Evolutionary conservation across 1,140 invertebrate genomes (phyloP).

Genomic region (Lepidurus arcticus): DNA sequence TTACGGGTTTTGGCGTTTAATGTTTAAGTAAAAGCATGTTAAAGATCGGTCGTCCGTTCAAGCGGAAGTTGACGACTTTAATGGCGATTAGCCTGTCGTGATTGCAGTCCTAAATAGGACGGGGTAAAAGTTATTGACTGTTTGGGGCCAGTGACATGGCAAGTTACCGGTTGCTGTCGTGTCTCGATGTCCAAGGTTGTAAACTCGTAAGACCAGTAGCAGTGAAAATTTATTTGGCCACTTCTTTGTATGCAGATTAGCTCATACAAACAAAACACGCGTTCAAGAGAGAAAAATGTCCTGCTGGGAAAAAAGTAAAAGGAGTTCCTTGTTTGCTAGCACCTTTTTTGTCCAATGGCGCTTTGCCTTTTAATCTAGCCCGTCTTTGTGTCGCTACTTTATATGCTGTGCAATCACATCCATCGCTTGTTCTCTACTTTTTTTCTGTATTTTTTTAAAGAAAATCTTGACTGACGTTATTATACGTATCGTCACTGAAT

Average conservation of each 20-base stretch:
- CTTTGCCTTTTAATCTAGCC: slow-evolving; percentile 2
- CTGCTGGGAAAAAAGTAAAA: slow-evolving; percentile 19
- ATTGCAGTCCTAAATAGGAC: slow-evolving; percentile 9
- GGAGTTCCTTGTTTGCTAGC: slow-evolving; percentile 9
- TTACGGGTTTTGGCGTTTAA: no score
- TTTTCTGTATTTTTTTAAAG: neutral
- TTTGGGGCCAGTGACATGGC: slow-evolving; percentile 13
- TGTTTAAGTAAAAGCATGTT: no score
- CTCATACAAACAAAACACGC: slow-evolving; percentile 1
- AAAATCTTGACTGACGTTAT: slow-evolving; percentile 9
- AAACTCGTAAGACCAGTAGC: slow-evolving; percentile 21
- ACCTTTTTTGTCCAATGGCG: neutral
- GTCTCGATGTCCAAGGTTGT: neutral
- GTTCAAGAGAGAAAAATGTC: slow-evolving; percentile 15
- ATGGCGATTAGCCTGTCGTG: slow-evolving; percentile 13
- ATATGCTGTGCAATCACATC: slow-evolving; percentile 3
- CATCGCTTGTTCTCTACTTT: neutral
- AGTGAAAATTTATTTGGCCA: slow-evolving; percentile 15
- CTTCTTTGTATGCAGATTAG: slow-evolving; percentile 22
- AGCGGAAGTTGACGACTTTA: slow-evolving; percentile 7
- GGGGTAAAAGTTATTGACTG: neutral
- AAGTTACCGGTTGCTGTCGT: slow-evolving; percentile 14
- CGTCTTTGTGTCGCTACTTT: neutral
- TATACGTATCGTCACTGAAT: neutral
- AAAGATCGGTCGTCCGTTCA: neutral